phyloP scores from a whole-genome alignment of 2,113 vertebrate species.

The Cyrtonyx montezumae region DNA sequence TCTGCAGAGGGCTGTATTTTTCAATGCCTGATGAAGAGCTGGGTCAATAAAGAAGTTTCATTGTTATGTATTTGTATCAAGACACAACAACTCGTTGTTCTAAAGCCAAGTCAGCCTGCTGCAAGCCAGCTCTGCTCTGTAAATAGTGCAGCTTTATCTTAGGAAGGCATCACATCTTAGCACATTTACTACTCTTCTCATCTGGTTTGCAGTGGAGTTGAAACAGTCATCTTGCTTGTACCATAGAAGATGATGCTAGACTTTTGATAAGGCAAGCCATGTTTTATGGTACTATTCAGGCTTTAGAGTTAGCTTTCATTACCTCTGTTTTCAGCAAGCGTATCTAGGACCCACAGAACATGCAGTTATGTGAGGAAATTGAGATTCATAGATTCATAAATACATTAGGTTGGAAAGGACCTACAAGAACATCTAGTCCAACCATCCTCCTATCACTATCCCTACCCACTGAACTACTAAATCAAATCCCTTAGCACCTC shows the following conservation, averaged over 20 bases:
- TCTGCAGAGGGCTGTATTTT: background rate
- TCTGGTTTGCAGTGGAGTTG: background rate
- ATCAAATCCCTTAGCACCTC: no score
- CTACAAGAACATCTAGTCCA: no score
- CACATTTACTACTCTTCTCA: background rate
- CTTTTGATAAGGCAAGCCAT: background rate
- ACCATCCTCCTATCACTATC: no score
- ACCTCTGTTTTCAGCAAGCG: background rate
- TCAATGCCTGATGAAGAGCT: background rate
- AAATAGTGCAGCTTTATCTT: background rate
- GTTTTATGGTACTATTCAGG: background rate
- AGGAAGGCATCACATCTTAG: background rate
- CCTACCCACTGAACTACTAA: no score
- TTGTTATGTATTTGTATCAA: background rate
- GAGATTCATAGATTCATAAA: no score
- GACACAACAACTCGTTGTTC: background rate
- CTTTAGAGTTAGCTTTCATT: background rate
- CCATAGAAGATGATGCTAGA: background rate
- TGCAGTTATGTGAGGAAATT: background rate
- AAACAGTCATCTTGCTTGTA: background rate
- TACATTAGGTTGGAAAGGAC: no score
- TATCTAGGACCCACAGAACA: background rate
- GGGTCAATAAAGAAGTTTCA: background rate
- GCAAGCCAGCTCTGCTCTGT: background rate
- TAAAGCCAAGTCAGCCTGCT: background rate